phyloP scores from a whole-genome alignment of 2,113 vertebrate genomes.

The Chloropsis hardwickii region DNA sequence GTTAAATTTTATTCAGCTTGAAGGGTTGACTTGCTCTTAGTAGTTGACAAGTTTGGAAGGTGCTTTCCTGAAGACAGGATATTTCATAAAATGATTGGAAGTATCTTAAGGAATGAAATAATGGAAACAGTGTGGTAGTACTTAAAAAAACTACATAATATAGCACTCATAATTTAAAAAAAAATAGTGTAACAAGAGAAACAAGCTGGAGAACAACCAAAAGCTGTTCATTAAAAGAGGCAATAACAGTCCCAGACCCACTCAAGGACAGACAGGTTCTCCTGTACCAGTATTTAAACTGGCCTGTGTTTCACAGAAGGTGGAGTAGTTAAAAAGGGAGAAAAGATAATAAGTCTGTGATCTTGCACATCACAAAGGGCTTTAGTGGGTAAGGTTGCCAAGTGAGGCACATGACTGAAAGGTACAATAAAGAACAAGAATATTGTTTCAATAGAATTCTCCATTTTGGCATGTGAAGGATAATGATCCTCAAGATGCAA shows the following conservation, averaged over 20 bases:
- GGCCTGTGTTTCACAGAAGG: not conserved
- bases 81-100: not conserved
- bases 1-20: not conserved
- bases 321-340: not conserved
- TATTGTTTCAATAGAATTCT: not conserved
- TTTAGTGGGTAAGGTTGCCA: not conserved
- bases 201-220: not conserved
- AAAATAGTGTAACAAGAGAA: not conserved
- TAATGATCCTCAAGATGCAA: not conserved
- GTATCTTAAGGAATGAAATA: not conserved
- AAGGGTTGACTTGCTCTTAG: not conserved
- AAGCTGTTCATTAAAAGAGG: not conserved
- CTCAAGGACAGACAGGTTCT: not conserved
- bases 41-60: not conserved
- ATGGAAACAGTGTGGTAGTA: not conserved
- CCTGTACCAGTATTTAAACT: not conserved
- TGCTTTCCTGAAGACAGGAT: not conserved
- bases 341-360: not conserved
- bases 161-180: not conserved
- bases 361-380: fast-evolving
- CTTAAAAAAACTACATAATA: not conserved
- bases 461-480: not conserved
- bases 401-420: not conserved
- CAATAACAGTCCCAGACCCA: not conserved
- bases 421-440: not conserved